phyloP scores from a whole-genome alignment of 1,140 invertebrate species.

The Apis dorsata region DNA sequence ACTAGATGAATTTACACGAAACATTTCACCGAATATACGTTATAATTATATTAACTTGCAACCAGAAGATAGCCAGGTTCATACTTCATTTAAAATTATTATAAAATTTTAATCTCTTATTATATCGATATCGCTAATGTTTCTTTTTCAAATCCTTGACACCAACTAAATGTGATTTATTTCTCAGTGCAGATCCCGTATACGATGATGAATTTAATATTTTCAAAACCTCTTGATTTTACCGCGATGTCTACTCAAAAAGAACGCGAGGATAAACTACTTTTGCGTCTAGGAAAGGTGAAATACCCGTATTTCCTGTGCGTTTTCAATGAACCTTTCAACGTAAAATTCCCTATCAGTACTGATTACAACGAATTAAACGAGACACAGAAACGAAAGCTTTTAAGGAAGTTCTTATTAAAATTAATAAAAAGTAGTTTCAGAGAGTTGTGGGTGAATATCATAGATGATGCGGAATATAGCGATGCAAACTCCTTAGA shows the following conservation, averaged over 20 bases:
- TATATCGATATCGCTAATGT: not conserved
- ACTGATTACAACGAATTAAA: conserved; percentile 66
- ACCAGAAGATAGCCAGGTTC: conserved; percentile 73
- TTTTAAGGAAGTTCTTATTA: conserved; percentile 73
- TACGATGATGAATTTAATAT: conserved; percentile 76
- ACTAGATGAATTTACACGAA: conserved; percentile 80
- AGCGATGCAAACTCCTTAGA: conserved; percentile 81
- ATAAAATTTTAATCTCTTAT: not conserved
- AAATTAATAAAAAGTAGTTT: conserved; percentile 72
- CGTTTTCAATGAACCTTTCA: conserved; percentile 81
- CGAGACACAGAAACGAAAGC: conserved; percentile 67
- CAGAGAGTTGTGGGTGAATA: conserved; percentile 78
- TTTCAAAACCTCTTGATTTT: conserved; percentile 76
- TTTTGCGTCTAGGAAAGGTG: conserved; percentile 67
- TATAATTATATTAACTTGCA: conserved; percentile 75
- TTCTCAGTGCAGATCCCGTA: conserved; percentile 72
- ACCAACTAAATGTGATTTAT: conserved; percentile 6
- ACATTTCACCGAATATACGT: conserved; percentile 75
- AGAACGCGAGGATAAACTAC: conserved; percentile 77
- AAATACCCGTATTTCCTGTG: conserved; percentile 75
- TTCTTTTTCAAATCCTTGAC: not conserved
- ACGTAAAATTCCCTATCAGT: conserved; percentile 79
- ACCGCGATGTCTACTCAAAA: conserved; percentile 65
- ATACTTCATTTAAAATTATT: not conserved
- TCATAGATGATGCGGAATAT: conserved; percentile 80